These are phyloP conservation scores for Sylvilagus floridanus DNA, from an alignment of 2,797 vertebrate genomes.

Conservation along the genomic window DNA sequence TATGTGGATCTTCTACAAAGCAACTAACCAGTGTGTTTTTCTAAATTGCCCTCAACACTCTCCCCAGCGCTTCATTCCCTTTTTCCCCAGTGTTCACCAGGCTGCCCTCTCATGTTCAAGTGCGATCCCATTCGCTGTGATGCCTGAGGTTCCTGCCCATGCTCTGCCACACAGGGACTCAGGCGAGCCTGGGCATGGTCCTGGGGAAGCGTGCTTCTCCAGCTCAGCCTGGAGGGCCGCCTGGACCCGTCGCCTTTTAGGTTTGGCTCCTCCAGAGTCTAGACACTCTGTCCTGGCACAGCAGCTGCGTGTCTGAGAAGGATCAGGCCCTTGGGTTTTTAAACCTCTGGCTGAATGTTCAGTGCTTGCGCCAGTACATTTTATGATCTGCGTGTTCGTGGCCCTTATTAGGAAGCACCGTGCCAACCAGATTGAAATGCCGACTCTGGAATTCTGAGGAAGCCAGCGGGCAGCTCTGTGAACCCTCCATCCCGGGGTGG, in stretches of 20 bases:
- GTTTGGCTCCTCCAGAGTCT: conserved; percentile 30
- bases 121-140: conserved; percentile 85
- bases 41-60: conserved; percentile 70
- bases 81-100: conserved; percentile 81
- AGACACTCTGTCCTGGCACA: neutral
- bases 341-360: neutral
- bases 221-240: neutral
- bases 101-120: conserved; percentile 82
- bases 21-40: neutral
- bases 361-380: neutral
- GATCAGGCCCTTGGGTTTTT: conserved; percentile 46
- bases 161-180: conserved; percentile 80
- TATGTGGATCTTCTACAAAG: conserved; percentile 69
- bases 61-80: conserved; percentile 74
- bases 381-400: neutral
- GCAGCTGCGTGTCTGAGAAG: neutral
- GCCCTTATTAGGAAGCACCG: neutral
- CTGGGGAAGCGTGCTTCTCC: neutral
- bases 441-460: neutral
- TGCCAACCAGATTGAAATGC: neutral
- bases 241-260: conserved; percentile 40
- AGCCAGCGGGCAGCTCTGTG: neutral
- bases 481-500: neutral
- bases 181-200: conserved; percentile 72
- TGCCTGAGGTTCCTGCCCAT: conserved; percentile 83